Evolutionary conservation across 2,888 invertebrate species (phyloP).

Genomic region (Lasioglossum pauxillum): DNA sequence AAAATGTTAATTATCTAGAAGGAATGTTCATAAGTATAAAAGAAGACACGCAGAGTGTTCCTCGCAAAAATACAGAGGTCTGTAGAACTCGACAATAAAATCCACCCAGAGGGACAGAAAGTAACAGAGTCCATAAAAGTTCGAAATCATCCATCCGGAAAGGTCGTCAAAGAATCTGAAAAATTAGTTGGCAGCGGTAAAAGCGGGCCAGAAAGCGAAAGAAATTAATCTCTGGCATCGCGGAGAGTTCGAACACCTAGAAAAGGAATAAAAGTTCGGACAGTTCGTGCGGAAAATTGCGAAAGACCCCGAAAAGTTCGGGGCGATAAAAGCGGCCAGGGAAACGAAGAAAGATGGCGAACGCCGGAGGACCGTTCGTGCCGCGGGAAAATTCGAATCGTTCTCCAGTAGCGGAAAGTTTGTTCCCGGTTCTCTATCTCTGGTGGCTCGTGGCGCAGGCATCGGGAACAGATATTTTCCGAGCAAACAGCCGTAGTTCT

Average conservation of each 20-base stretch:
- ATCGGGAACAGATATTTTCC: slow-evolving; percentile 59
- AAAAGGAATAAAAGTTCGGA: neutral
- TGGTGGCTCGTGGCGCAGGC: slow-evolving; percentile 6
- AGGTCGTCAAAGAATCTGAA: neutral
- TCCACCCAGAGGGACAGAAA: neutral
- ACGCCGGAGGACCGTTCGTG: neutral
- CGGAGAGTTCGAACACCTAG: neutral
- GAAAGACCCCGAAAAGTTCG: neutral
- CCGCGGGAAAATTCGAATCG: slow-evolving; percentile 30
- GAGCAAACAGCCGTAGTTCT: slow-evolving; percentile 57
- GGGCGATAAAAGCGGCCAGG: neutral
- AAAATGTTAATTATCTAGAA: no score
- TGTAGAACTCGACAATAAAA: neutral
- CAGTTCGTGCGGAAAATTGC: neutral
- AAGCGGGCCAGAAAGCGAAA: neutral
- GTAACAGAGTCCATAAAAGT: neutral
- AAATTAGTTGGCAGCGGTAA: neutral
- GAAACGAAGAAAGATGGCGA: neutral
- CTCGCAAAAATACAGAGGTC: neutral
- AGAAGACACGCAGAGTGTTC: no score
- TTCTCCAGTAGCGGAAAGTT: neutral
- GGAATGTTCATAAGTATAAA: neutral
- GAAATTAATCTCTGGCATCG: neutral
- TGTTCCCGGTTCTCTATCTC: neutral
- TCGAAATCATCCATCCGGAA: neutral